Conservation (phyloP, 2,113 vertebrate genomes). For the Dicentrarchus labrax region DNA sequence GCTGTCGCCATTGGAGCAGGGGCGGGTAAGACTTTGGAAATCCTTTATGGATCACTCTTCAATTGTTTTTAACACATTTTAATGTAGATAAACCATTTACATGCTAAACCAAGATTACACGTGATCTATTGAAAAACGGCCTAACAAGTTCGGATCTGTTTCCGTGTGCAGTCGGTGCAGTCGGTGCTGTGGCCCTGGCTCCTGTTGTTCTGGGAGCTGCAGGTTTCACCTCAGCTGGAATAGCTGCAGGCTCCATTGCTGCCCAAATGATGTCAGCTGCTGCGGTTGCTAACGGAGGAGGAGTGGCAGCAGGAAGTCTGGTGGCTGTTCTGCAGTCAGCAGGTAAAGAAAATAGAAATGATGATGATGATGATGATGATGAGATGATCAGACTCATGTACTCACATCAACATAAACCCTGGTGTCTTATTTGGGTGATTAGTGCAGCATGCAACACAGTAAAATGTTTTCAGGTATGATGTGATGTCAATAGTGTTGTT, state of each 20-base stretch:
- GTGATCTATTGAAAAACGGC: background rate
- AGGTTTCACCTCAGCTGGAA: conserved; percentile 72
- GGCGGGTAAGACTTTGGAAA: conserved; percentile 40
- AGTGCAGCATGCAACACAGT: background rate
- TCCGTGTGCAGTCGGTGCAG: conserved; percentile 34
- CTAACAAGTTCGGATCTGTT: background rate
- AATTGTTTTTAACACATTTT: too few relatives aligned
- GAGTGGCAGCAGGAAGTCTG: conserved; percentile 42
- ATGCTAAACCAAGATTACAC: background rate
- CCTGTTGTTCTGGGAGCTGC: conserved; percentile 27
- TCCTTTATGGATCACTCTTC: too few relatives aligned
- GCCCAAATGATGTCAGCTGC: conserved; percentile 69
- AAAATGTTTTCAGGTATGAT: too few relatives aligned
- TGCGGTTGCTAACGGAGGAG: conserved; percentile 67
- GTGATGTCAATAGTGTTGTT: background rate
- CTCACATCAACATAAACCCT: too few relatives aligned
- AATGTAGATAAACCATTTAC: background rate
- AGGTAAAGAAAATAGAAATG: conserved; percentile 45
- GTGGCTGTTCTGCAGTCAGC: conserved; percentile 65
- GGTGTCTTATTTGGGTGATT: too few relatives aligned
- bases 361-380: too few relatives aligned
- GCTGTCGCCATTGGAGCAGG: background rate
- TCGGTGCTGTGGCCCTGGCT: background rate
- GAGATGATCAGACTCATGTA: background rate
- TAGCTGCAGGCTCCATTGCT: conserved; percentile 57